A percentile compares a stretch with the other conserved stretches of the same genome.
phyloP scores from a whole-genome alignment of 2,888 invertebrate genomes.

The Microctonus brassicae region DNA sequence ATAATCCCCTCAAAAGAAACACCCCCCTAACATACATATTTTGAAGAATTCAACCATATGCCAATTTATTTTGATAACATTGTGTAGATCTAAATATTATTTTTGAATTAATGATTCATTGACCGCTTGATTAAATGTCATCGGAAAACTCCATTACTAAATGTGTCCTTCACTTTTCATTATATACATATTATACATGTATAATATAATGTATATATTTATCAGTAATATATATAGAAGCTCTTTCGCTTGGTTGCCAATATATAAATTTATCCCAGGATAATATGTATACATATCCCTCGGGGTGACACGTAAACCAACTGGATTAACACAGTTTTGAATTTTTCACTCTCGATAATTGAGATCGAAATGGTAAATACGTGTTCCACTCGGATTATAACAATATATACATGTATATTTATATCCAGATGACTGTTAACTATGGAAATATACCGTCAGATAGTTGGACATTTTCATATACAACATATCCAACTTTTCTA shows the following conservation, averaged over 20 bases:
- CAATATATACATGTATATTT: neutral
- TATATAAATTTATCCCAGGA: neutral
- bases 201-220: neutral
- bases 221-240: neutral
- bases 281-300: conserved; percentile 7
- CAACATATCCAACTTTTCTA: neutral
- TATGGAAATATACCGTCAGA: neutral
- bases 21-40: too few relatives aligned
- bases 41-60: too few relatives aligned
- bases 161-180: neutral
- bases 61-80: neutral
- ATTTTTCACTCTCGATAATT: conserved; percentile 24
- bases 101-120: neutral
- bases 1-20: too few relatives aligned
- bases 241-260: neutral
- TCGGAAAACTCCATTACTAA: neutral
- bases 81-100: neutral
- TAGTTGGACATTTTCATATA: neutral
- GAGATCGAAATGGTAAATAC: conserved; percentile 26
- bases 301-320: conserved; percentile 1
- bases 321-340: conserved; percentile 11
- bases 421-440: neutral
- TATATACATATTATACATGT: neutral
- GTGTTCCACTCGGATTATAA: conserved; percentile 1
- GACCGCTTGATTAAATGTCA: conserved; percentile 25